Conservation (phyloP, 2,888 invertebrate species). For the Cepaea hortensis region DNA sequence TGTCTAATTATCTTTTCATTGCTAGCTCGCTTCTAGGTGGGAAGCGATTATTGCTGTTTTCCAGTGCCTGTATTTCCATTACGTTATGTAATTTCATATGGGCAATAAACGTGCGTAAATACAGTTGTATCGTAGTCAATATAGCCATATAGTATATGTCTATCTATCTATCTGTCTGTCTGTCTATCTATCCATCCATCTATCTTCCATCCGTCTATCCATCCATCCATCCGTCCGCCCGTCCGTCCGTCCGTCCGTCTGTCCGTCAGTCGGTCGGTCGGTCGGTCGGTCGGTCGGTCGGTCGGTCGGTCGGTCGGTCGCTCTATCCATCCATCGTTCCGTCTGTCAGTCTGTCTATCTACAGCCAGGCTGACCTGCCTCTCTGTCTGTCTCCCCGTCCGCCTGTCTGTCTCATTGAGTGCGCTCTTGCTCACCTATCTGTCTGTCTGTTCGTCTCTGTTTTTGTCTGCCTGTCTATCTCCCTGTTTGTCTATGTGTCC, state of each 20-base stretch:
- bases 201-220: neutral
- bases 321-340: neutral
- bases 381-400: neutral
- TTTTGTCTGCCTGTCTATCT: neutral
- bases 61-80: no score
- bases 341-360: neutral
- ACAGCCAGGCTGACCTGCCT: neutral
- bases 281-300: neutral
- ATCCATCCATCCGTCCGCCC: neutral
- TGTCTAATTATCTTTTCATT: no score
- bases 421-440: neutral
- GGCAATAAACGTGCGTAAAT: no score
- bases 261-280: neutral
- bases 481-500: neutral
- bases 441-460: neutral
- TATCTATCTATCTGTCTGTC: no score
- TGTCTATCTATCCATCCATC: neutral
- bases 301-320: neutral
- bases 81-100: no score
- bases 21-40: no score
- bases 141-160: no score
- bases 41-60: no score
- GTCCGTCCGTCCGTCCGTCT: neutral
- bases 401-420: neutral
- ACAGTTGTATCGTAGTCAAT: no score